Evolutionary conservation across 2,113 vertebrate genomes (phyloP).

Genomic region (Aptenodytes forsteri): DNA sequence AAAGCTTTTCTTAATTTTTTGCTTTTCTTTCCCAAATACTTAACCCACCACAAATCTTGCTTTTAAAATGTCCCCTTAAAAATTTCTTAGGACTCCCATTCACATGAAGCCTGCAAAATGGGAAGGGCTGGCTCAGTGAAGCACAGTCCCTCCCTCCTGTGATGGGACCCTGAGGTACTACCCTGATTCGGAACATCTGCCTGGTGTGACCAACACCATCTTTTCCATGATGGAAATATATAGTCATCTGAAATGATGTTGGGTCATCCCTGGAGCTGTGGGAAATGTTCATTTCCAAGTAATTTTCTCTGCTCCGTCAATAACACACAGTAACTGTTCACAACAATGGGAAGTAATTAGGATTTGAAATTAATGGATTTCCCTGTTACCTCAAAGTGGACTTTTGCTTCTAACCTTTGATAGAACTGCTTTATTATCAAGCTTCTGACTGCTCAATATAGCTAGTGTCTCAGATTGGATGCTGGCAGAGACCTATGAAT

Average conservation of each 20-base stretch:
- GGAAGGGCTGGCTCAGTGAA: not conserved
- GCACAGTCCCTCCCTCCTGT: not conserved
- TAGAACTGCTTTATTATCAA: not conserved
- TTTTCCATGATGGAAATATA: not conserved
- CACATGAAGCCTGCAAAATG: rapidly evolving
- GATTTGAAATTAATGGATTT: not conserved
- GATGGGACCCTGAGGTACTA: rapidly evolving
- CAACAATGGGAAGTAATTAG: not conserved
- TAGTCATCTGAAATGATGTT: not conserved
- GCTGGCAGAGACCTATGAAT: not conserved
- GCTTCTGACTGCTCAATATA: not conserved
- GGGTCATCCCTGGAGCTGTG: not conserved
- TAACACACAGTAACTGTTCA: not conserved
- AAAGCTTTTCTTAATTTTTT: not conserved
- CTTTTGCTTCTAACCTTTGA: not conserved
- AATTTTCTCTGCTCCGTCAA: not conserved
- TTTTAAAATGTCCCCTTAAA: not conserved
- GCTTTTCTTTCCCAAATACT: not conserved
- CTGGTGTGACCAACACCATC: not conserved
- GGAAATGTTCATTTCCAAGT: not conserved
- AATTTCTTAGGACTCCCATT: not conserved
- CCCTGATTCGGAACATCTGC: not conserved
- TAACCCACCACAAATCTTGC: not conserved
- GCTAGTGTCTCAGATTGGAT: not conserved
- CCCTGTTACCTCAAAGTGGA: not conserved